phyloP scores from a whole-genome alignment of 2,113 vertebrate species.

The Tylochromis polylepis region DNA sequence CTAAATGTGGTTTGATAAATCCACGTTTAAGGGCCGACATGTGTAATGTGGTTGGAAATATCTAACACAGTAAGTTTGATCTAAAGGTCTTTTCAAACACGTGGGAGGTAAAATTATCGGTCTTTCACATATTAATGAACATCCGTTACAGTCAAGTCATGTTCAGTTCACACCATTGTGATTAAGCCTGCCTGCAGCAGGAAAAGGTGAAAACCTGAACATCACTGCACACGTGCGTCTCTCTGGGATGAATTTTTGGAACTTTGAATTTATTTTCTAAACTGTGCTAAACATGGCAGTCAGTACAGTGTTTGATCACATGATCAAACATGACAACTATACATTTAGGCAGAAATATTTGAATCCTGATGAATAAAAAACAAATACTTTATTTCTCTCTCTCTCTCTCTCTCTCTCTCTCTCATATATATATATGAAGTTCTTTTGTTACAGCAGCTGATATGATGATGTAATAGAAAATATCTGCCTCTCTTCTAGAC shows the following conservation, averaged over 20 bases:
- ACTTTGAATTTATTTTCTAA: neutral
- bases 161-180: neutral
- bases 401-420: too few species aligned
- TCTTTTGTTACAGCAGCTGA: too few species aligned
- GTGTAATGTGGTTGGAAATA: neutral
- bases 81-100: neutral
- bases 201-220: neutral
- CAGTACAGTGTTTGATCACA: neutral
- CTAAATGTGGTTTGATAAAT: neutral
- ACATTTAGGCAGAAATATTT: neutral
- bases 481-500: too few species aligned
- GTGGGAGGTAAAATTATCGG: neutral
- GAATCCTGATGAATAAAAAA: too few species aligned
- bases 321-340: neutral
- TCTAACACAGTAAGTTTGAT: neutral
- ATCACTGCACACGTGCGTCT: neutral
- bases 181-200: neutral
- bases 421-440: too few species aligned
- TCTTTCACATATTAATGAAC: neutral
- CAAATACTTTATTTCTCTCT: too few species aligned
- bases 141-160: neutral
- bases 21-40: neutral
- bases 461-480: too few species aligned
- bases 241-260: neutral
- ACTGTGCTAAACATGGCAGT: neutral